Evolutionary conservation across 2,888 invertebrate genomes (phyloP).

Genomic region (Chymomyza procnemis): DNA sequence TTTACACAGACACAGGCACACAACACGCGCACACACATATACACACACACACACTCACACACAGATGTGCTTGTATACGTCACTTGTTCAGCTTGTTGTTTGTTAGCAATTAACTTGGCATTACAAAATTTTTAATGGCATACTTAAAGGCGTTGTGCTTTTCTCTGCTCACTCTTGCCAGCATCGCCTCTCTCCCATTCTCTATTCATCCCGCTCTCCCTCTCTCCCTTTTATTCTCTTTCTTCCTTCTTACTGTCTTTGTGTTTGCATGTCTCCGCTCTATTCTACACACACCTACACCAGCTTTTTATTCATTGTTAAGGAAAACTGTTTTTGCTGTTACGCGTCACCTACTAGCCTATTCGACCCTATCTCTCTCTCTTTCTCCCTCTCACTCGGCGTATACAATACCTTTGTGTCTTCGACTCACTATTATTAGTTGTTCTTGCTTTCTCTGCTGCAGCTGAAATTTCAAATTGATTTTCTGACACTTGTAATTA

Average conservation of each 20-base stretch:
- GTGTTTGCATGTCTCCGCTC: too few species aligned
- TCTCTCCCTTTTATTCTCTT: not conserved
- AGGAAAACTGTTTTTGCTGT: not conserved
- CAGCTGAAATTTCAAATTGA: conserved; percentile 17
- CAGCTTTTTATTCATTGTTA: not conserved
- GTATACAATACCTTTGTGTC: not conserved
- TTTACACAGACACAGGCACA: not conserved
- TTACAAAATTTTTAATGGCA: conserved; percentile 62
- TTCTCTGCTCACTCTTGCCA: not conserved
- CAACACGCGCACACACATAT: not conserved
- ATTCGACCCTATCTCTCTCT: too few species aligned
- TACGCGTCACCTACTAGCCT: not conserved
- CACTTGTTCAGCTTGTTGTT: conserved; percentile 42
- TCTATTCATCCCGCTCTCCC: too few species aligned
- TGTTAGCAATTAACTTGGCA: conserved; percentile 66
- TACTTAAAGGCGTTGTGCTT: conserved; percentile 42
- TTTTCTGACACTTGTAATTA: conserved; percentile 30
- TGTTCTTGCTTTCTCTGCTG: not conserved
- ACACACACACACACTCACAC: conserved; percentile 4
- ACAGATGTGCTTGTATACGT: not conserved
- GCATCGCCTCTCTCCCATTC: not conserved
- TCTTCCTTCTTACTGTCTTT: too few species aligned
- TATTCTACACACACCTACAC: not conserved
- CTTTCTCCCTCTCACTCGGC: too few species aligned
- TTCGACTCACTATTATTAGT: not conserved